Evolutionary conservation across 2,113 vertebrate species (phyloP).

Genomic region (Paedocypris sp.): DNA sequence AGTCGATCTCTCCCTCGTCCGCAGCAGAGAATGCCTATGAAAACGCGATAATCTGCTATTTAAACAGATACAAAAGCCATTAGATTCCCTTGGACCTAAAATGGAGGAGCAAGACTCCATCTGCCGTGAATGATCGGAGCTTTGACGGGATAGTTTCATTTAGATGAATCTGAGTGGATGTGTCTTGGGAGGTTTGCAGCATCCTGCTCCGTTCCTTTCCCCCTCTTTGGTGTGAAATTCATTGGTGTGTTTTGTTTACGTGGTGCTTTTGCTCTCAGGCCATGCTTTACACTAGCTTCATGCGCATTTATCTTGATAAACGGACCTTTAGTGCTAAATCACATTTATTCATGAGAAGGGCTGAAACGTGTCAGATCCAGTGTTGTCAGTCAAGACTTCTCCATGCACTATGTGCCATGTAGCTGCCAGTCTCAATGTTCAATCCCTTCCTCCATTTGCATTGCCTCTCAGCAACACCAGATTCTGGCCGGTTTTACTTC

Average conservation of each 20-base stretch:
- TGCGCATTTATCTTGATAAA: background rate
- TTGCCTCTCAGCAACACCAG: background rate
- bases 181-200: constrained; percentile 81
- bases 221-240: constrained; percentile 46
- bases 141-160: constrained; percentile 99
- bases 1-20: constrained; percentile 96
- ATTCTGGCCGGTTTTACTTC: background rate
- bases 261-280: constrained; percentile 4
- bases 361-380: background rate
- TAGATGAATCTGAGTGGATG: constrained; percentile 90
- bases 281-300: background rate
- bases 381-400: background rate
- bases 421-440: background rate
- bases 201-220: constrained; percentile 66
- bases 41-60: constrained; percentile 99
- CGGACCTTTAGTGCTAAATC: background rate
- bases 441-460: constrained; percentile 4
- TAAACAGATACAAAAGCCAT: constrained; percentile 99
- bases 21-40: constrained; percentile 99
- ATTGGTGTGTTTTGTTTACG: constrained; percentile 43
- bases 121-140: constrained; percentile 98
- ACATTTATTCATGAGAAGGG: constrained; percentile 5
- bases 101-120: constrained; percentile 91
- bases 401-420: background rate
- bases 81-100: constrained; percentile 98